These are phyloP conservation scores for Syndactyla subalaris DNA, from an alignment of 2,797 vertebrate species.

Conservation along the genomic window DNA sequence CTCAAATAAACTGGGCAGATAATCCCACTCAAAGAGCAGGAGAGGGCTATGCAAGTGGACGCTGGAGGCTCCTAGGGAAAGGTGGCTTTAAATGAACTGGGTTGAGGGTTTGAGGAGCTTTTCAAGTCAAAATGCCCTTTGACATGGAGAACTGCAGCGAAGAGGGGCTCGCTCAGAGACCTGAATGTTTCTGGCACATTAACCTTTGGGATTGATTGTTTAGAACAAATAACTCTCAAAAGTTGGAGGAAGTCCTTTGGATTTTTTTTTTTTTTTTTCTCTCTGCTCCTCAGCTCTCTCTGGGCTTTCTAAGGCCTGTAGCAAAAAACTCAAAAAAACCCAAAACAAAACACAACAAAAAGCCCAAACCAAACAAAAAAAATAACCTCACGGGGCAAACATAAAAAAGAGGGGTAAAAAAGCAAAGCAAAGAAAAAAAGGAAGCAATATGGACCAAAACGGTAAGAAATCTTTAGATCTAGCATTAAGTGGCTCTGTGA, in stretches of 20 bases:
- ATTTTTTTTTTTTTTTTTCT: neutral
- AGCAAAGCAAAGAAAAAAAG: neutral
- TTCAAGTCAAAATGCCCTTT: neutral
- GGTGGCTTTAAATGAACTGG: neutral
- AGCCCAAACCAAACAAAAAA: neutral
- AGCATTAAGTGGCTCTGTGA: neutral
- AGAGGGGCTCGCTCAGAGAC: neutral
- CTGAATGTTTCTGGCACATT: neutral
- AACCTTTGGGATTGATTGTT: slow-evolving; percentile 2
- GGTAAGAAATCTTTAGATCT: slow-evolving; percentile 32
- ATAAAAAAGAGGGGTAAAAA: neutral
- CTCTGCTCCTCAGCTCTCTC: neutral
- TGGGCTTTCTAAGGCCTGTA: slow-evolving; percentile 45
- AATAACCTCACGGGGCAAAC: neutral
- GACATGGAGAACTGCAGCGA: neutral
- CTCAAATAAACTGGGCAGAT: neutral
- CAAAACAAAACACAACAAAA: neutral
- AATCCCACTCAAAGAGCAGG: neutral
- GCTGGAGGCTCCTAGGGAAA: neutral
- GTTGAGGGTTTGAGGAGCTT: neutral
- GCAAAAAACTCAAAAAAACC: neutral
- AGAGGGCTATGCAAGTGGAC: neutral
- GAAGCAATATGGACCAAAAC: slow-evolving; percentile 29
- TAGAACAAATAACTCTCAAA: slow-evolving; percentile 40
- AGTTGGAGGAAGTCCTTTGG: slow-evolving; percentile 5